Conservation (phyloP, 2,113 vertebrate genomes). For the Etheostoma spectabile region DNA sequence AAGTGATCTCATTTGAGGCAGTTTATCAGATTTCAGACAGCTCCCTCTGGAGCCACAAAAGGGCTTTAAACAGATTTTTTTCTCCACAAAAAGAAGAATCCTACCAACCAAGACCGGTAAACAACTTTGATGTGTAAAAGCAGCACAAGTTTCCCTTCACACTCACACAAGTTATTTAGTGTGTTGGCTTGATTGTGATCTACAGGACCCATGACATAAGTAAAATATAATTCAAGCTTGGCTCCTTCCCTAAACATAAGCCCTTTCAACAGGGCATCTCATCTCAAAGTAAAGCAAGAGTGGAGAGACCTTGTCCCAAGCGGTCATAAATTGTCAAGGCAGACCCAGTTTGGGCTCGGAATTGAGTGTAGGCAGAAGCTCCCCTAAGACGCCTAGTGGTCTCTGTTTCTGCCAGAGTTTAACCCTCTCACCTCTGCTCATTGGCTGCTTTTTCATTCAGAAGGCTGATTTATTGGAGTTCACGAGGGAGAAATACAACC, state of each 20-base stretch:
- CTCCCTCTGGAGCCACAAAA: background rate
- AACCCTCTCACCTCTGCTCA: constrained; percentile 79
- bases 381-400: constrained; percentile 72
- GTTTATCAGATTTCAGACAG: background rate
- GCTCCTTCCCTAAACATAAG: constrained; percentile 30
- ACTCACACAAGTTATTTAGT: background rate
- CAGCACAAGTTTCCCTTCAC: background rate
- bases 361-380: constrained; percentile 72
- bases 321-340: constrained; percentile 70
- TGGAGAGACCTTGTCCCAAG: constrained; percentile 39
- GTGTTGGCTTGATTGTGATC: constrained; percentile 6
- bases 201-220: background rate
- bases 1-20: background rate
- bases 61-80: background rate
- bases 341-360: constrained; percentile 53
- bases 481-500: constrained; percentile 79
- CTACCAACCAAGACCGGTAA: background rate
- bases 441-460: constrained; percentile 78
- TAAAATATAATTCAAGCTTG: constrained; percentile 30
- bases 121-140: background rate
- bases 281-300: constrained; percentile 49
- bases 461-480: constrained; percentile 81
- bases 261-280: constrained; percentile 38
- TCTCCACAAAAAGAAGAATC: background rate
- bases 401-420: constrained; percentile 77